Percentiles rank a stretch among this genome's conserved stretches.
phyloP scores from a whole-genome alignment of 2,888 invertebrate species.

The Oligia fasciuncula region DNA sequence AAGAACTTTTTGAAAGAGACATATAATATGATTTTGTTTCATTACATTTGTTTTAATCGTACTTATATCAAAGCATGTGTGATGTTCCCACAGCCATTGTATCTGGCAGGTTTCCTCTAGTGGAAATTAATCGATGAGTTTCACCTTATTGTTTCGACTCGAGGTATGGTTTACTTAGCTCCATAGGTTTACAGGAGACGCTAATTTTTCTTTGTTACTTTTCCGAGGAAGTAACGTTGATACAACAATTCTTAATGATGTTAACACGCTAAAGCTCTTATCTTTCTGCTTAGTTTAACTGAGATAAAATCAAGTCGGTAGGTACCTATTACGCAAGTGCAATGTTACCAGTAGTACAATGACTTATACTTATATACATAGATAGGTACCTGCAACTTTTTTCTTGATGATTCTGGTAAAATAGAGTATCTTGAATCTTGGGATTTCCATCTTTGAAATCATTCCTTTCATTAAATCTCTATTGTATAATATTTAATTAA shows the following conservation, averaged over 20 bases:
- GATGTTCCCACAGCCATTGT: constrained; percentile 78
- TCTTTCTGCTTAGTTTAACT: constrained; percentile 56
- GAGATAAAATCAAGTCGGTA: constrained; percentile 27
- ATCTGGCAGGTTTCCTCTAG: constrained; percentile 73
- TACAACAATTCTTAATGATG: constrained; percentile 10
- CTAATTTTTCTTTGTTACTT: constrained; percentile 35
- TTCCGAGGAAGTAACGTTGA: constrained; percentile 30
- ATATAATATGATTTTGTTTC: constrained; percentile 34
- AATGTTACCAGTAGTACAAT: constrained; percentile 19
- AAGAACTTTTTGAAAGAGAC: constrained; percentile 10
- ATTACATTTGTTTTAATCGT: constrained; percentile 55
- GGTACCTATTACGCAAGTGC: constrained; percentile 17
- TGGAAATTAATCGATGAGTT: constrained; percentile 80
- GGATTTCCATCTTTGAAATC: constrained; percentile 7
- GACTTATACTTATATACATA: background rate
- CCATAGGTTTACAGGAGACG: constrained; percentile 42
- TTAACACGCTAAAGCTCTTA: constrained; percentile 36
- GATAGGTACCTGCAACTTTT: background rate
- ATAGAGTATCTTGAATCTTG: constrained; percentile 1
- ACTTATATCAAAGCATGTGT: constrained; percentile 36
- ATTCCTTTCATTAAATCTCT: constrained; percentile 12
- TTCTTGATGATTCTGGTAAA: no score
- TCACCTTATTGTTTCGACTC: constrained; percentile 80
- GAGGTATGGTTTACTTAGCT: constrained; percentile 61
- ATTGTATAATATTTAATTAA: constrained; percentile 38